Evolutionary conservation across 2,113 vertebrate species (phyloP), one percentile per base, ranked within the genome.

Genomic region (Melanerpes formicivorus): DNA sequence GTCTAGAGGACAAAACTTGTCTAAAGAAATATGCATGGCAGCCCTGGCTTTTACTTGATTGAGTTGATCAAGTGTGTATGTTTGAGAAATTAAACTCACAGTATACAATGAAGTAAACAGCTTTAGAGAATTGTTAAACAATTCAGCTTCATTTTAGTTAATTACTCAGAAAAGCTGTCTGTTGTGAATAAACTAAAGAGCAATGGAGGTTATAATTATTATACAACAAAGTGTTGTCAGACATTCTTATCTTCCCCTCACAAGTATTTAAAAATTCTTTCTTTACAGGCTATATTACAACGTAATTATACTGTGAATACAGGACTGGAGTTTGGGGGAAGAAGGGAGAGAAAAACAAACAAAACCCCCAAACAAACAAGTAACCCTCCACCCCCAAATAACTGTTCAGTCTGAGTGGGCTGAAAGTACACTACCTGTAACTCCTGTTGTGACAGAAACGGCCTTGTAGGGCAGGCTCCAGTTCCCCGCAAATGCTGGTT

Each of bases 91-190:
- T 66, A 56, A 84, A 67, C 74, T 95, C 67, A 64, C 58, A 73
- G 67, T 82, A 65, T 14, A 40, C 60, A 85, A 4, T 74, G 72
- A 50, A 83, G 52, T 87, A 94, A 95, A 93, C 83, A 88, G 62
- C 83, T 73, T 96, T 75, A 81, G 71, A 88, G 80, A 71, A 67
- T 87, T 86, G 80, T 94, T 95, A 90, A 96, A 95, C 76, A 82
- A 23, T 87, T 95, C 55, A 70, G 21, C 32, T 59, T 92, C 1
- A 0, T 70, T 91, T 93, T 72, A 88, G 78, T 90, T 95, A 93
- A 94, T 95, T 95, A 67, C 72, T 93, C 56, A 67, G 69, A 79
- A 80, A 90, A 73, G 52, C 63, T 82, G 10, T 69, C 59, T 87
- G 10, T 84, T 94, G 52, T 90, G 90, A 80, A 60, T 84, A 92